Conservation (phyloP, 2,797 vertebrate species). For the Lithobates pipiens region DNA sequence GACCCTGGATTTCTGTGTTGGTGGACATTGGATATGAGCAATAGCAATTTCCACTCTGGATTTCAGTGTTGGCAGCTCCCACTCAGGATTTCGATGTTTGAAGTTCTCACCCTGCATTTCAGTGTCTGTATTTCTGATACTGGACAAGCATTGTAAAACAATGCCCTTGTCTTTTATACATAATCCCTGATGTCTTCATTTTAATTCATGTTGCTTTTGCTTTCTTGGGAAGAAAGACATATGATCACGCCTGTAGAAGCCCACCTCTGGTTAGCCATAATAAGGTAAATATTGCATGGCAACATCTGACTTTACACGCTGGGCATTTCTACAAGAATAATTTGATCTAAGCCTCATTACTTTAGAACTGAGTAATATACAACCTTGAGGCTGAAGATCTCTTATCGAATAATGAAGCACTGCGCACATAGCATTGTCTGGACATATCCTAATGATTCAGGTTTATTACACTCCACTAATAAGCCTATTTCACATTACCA, state of each 20-base stretch:
- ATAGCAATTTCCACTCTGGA: too few species aligned
- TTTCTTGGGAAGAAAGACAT: neutral
- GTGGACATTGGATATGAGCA: too few species aligned
- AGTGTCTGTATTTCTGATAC: too few species aligned
- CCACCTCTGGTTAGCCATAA: neutral
- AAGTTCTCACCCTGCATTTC: too few species aligned
- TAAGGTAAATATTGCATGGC: neutral
- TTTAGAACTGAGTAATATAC: conserved; percentile 20
- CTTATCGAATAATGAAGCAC: conserved; percentile 42
- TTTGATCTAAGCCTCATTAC: conserved; percentile 27
- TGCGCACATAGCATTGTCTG: conserved; percentile 30
- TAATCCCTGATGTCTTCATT: too few species aligned
- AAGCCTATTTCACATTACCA: conserved; percentile 35
- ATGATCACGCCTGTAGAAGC: neutral
- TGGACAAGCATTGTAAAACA: too few species aligned
- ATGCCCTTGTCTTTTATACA: too few species aligned
- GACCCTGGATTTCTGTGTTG: too few species aligned
- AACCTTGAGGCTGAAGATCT: conserved; percentile 35
- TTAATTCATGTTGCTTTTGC: neutral
- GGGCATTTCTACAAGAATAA: neutral
- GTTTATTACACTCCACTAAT: conserved; percentile 21
- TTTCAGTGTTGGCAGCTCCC: too few species aligned
- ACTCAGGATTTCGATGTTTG: too few species aligned
- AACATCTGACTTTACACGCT: neutral
- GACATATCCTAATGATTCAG: conserved; percentile 18